Conservation (phyloP, 2,113 vertebrate species). For the Tragelaphus imberbis region DNA sequence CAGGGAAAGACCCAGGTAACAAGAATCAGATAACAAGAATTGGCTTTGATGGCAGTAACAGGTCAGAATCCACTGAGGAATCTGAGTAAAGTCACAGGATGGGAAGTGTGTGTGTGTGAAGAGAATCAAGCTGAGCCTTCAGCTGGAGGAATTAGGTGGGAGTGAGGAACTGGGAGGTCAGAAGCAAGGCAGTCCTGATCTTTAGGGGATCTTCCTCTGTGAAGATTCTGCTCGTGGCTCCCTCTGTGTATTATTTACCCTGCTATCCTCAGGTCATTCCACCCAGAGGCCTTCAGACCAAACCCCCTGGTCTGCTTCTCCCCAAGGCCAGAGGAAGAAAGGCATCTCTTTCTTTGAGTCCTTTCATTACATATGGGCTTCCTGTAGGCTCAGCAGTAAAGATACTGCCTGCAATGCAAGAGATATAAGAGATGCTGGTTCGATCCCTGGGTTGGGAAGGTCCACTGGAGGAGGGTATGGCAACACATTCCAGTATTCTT, state of each 20-base stretch:
- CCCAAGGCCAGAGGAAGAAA: neutral
- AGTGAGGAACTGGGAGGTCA: neutral
- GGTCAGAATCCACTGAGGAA: neutral
- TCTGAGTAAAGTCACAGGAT: neutral
- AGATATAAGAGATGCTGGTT: neutral
- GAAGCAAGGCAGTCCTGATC: neutral
- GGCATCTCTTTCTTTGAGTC: neutral
- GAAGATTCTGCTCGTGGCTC: neutral
- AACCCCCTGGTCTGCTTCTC: neutral
- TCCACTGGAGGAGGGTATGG: neutral
- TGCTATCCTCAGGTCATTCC: neutral
- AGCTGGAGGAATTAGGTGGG: neutral
- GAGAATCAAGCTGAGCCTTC: neutral
- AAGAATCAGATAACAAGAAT: neutral
- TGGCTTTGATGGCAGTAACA: neutral
- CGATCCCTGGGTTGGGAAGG: neutral
- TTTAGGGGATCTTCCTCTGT: neutral
- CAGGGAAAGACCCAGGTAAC: neutral
- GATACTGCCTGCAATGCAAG: neutral
- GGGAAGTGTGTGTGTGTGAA: neutral
- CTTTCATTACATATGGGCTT: neutral
- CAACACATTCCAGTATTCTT: neutral
- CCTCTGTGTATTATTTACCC: neutral
- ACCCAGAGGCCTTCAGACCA: neutral
- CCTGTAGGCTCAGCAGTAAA: neutral